These are phyloP conservation scores for Bujurquina vittata DNA, from an alignment of 2,113 vertebrate genomes.

Conservation along the genomic window DNA sequence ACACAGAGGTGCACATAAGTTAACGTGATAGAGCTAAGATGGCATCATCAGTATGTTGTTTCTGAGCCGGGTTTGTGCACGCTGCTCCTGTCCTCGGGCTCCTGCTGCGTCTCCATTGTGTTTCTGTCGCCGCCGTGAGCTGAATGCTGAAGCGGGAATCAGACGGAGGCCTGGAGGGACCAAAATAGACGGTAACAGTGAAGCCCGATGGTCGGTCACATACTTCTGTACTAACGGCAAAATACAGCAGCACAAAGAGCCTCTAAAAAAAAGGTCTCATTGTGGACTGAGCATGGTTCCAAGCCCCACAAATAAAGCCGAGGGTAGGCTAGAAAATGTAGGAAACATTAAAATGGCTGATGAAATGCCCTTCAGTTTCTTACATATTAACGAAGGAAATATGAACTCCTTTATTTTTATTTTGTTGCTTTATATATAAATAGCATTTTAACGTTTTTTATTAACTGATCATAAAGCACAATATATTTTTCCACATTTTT, in stretches of 20 bases:
- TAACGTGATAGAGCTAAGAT: not conserved
- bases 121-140: conserved; percentile 20
- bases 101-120: conserved; percentile 27
- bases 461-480: not conserved
- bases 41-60: not conserved
- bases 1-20: not conserved
- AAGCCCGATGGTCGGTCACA: not conserved
- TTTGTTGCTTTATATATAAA: not conserved
- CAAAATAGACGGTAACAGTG: not conserved
- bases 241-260: not conserved
- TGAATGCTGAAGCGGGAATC: conserved; percentile 36
- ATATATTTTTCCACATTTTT: not conserved
- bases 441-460: not conserved
- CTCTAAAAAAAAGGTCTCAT: not conserved
- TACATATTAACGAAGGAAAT: not conserved
- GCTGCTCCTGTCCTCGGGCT: not conserved
- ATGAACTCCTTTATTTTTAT: not conserved
- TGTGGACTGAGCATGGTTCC: not conserved
- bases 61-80: not conserved
- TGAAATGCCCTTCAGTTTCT: not conserved
- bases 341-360: not conserved
- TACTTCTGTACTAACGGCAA: not conserved
- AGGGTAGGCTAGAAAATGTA: not conserved
- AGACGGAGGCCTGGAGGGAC: conserved; percentile 31
- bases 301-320: not conserved